These are phyloP conservation scores for Larimichthys crocea DNA, from an alignment of 2,113 vertebrate species.

Conservation along the genomic window DNA sequence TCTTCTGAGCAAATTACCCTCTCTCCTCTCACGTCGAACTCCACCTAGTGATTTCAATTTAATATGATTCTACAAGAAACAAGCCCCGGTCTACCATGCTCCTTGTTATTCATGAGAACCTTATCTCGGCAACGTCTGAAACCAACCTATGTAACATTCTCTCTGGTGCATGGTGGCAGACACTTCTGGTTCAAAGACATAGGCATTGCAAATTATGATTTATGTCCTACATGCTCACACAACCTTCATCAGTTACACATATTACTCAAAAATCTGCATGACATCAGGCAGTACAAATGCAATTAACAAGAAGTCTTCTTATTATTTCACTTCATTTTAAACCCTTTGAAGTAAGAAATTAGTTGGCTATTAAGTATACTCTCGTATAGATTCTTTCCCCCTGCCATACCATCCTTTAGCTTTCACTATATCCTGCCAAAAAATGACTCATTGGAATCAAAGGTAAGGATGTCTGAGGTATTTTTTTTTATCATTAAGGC, in stretches of 20 bases:
- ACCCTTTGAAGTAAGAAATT: neutral
- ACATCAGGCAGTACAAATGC: neutral
- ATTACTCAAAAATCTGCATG: neutral
- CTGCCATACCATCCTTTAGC: neutral
- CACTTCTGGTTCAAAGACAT: neutral
- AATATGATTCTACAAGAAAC: slow-evolving; percentile 51
- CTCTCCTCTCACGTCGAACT: slow-evolving; percentile 39
- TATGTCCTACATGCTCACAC: neutral
- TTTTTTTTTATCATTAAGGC: slow-evolving; percentile 9
- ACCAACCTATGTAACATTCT: slow-evolving; percentile 28
- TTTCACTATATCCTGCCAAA: neutral
- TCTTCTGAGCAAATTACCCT: slow-evolving; percentile 34
- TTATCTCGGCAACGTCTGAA: slow-evolving; percentile 39
- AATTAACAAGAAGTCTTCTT: slow-evolving; percentile 11
- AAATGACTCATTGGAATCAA: neutral
- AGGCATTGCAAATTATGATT: neutral
- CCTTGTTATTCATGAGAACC: slow-evolving; percentile 54
- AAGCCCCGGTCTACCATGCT: slow-evolving; percentile 37
- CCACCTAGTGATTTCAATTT: slow-evolving; percentile 51
- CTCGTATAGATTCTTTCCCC: neutral
- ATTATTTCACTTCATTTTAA: neutral
- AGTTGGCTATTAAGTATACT: neutral
- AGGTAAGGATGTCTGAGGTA: neutral
- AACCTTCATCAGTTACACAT: neutral
- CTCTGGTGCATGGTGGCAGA: neutral